phyloP scores from a whole-genome alignment of 2,797 vertebrate genomes.

The Xiphophorus birchmanni region DNA sequence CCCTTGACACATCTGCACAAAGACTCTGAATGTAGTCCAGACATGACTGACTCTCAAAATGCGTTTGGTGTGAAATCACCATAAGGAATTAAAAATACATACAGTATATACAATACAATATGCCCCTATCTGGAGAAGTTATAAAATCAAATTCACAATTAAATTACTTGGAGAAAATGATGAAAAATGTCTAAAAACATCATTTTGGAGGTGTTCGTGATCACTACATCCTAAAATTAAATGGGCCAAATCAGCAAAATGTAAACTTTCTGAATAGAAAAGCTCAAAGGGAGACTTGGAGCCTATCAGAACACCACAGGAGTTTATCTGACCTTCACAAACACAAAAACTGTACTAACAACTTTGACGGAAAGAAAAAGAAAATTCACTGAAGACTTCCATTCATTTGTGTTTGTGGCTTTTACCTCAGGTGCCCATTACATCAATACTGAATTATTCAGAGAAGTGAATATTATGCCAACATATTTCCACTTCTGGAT shows the following conservation, averaged over 20 bases:
- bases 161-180: too few species aligned
- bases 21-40: too few species aligned
- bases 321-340: conserved; percentile 5
- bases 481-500: conserved; percentile 44
- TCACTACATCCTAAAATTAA: too few species aligned
- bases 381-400: not conserved
- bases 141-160: too few species aligned
- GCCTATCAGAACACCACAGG: conserved; percentile 3
- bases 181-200: too few species aligned
- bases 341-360: not conserved
- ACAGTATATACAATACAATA: too few species aligned
- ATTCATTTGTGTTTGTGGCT: conserved; percentile 39
- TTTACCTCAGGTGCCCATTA: conserved; percentile 39
- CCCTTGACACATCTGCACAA: too few species aligned
- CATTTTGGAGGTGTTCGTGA: too few species aligned
- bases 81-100: too few species aligned
- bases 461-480: conserved; percentile 32
- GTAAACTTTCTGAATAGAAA: conserved; percentile 6
- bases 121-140: too few species aligned
- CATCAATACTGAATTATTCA: conserved; percentile 53
- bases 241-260: not conserved
- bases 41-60: too few species aligned
- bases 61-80: too few species aligned
- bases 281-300: conserved; percentile 4
- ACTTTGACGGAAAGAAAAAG: not conserved